Base-by-base conservation (phyloP, 2,888 invertebrate genomes). In the Pardosa pseudoannulata region DNA sequence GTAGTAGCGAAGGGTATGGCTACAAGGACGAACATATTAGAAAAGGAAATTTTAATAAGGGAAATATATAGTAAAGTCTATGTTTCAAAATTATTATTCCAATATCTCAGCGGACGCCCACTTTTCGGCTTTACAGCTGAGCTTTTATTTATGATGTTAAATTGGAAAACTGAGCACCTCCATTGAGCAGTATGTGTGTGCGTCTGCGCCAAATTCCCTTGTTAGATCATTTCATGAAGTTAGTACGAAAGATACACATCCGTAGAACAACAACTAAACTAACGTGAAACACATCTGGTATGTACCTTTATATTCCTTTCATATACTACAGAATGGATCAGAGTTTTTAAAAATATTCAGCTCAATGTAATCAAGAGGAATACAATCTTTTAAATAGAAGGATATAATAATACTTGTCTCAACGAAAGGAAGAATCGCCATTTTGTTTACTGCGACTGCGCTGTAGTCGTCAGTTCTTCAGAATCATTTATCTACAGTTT, bases 381-480 rank as follows among this genome's bases (percentile, higher is more conserved):
- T n/a, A n/a, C n/a, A n/a, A n/a, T n/a, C n/a, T n/a, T n/a, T n/a
- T n/a, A n/a, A n/a, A n/a, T n/a, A n/a, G n/a, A n/a, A n/a, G n/a
- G n/a, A n/a, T n/a, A n/a, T n/a, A n/a, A n/a, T n/a, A n/a, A n/a
- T n/a, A n/a, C n/a, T n/a, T n/a, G n/a, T n/a, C n/a, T n/a, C 62
- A 27, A 23, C 27, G 27, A 41, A 70, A 31, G 31, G 70, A 46
- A 11, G 19, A 9, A 78, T 72, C 82, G 88, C 88, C 88, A 88
- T 88, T 82, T 88, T 88, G 80, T 28, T 87, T 87, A 72, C 87
- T 87, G 88, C 88, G 88, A 83, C 88, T 88, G 88, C 88, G 88
- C 88, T 70, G 88, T 88, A 88, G 76, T n/a, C 50, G 27, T 78
- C 76, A n/a, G 31, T 78, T 71, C 76, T 36, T 32, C 50, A 67